Base-by-base conservation (phyloP, 2,888 invertebrate genomes). In the Salticus scenicus region DNA sequence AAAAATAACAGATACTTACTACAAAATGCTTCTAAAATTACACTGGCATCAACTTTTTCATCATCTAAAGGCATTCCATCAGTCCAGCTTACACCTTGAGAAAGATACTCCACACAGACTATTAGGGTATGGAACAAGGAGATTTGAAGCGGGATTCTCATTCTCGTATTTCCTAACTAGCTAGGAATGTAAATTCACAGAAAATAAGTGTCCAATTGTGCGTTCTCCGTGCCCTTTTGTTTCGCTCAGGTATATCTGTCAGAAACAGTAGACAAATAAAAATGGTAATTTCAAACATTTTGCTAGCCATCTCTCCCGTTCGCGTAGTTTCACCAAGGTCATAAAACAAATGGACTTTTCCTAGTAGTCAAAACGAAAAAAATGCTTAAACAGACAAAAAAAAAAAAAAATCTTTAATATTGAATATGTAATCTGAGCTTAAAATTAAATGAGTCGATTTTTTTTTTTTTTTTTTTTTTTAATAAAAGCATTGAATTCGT, bases 221-320 rank as follows among this genome's bases (percentile, higher is more conserved):
- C 24, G 14, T 17, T 47, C 8, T 57, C 57, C 2, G 24, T 24
- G 37, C 37, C 37, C 37, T 57, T 57, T 57, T 57, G 24, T 57
- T 47, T 57, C 57, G 5, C 12, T 57, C 24, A 57, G 57, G 20
- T 47, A 47, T 57, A 24, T 24, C 57, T 24, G 20, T 24, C 24
- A 57, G 20, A 57, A 57, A 24, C 57, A 24, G 75, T 66, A 75
- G 75, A 66, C 75, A 66, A 75, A 75, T 66, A 75, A 64, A 73
- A 73, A 73, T 73, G 73, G 73, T 63, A 73, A 73, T 73, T 57
- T 63, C 63, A 31, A 51, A 30, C 27, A 73, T 71, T 71, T 28
- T 24, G 42, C 33, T 33, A 24, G 27, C 66, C n/a, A 28, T 51
- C 33, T 33, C 47, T 12, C 5, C 57, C 2, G n/a, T 12, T 37